These are phyloP conservation scores for Morone chrysops DNA, from an alignment of 2,113 vertebrate genomes.

Conservation along the genomic window DNA sequence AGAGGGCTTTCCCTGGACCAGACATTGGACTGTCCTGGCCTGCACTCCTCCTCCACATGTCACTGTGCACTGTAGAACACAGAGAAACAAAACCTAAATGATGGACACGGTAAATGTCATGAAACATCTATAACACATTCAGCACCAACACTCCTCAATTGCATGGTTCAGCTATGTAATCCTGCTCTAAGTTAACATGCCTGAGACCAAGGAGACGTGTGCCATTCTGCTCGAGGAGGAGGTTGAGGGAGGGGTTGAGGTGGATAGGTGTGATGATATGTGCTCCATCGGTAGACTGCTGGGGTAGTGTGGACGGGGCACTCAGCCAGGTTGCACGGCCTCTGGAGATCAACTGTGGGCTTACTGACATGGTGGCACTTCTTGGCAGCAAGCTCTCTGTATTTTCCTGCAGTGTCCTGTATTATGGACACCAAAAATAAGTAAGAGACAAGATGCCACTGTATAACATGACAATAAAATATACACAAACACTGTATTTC, in stretches of 20 bases:
- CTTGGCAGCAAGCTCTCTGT: constrained; percentile 85
- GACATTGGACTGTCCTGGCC: constrained; percentile 86
- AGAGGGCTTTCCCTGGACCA: constrained; percentile 77
- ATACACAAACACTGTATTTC: neutral
- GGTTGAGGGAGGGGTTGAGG: constrained; percentile 59
- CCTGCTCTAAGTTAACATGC: constrained; percentile 65
- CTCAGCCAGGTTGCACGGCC: constrained; percentile 75
- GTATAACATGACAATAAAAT: neutral
- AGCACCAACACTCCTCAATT: neutral
- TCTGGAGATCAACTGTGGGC: constrained; percentile 84
- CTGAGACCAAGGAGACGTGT: constrained; percentile 89
- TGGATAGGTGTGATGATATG: constrained; percentile 31
- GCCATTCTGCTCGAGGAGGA: constrained; percentile 81
- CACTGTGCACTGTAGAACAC: constrained; percentile 85
- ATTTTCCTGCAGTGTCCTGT: constrained; percentile 86
- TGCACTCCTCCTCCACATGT: constrained; percentile 91
- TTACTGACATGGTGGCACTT: constrained; percentile 86
- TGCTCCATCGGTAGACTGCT: constrained; percentile 54
- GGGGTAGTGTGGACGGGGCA: constrained; percentile 77
- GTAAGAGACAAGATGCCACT: neutral
- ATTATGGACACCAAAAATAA: neutral
- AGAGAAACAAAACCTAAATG: constrained; percentile 1
- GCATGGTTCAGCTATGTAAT: too few species aligned
- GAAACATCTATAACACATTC: neutral
- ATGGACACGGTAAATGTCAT: neutral